A percentile compares a stretch with the other conserved stretches of the same genome.
phyloP scores from a whole-genome alignment of 2,888 invertebrate species.

The Dichetophora obliterata region DNA sequence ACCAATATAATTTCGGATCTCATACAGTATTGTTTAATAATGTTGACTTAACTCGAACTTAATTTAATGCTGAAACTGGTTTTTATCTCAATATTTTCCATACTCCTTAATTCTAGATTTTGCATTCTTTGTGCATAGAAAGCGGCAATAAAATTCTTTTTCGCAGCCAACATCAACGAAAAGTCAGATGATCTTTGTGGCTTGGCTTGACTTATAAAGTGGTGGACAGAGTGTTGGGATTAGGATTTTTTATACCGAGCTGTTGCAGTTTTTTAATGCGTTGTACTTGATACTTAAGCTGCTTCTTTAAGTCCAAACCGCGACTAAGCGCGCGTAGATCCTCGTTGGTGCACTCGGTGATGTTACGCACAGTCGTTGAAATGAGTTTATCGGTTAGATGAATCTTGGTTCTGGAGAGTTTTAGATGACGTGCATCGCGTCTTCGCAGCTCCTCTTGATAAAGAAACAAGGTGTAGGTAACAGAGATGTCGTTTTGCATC shows the following conservation, averaged over 20 bases:
- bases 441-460: conserved; percentile 56
- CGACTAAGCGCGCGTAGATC: conserved; percentile 56
- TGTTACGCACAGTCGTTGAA: conserved; percentile 53
- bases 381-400: conserved; percentile 56
- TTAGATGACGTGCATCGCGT: conserved; percentile 54
- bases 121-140: too few species aligned
- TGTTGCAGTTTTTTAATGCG: conserved; percentile 44
- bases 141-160: too few species aligned
- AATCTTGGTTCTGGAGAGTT: conserved; percentile 56
- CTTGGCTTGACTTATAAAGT: neutral
- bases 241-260: conserved; percentile 22
- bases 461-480: conserved; percentile 56
- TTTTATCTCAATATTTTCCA: too few species aligned
- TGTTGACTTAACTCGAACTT: too few species aligned
- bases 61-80: too few species aligned
- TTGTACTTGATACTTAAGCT: conserved; percentile 53
- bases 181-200: too few species aligned
- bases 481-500: conserved; percentile 38
- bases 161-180: too few species aligned
- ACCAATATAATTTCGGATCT: too few species aligned
- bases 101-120: too few species aligned
- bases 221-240: neutral
- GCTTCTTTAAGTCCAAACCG: conserved; percentile 56
- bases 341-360: conserved; percentile 53
- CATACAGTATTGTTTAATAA: too few species aligned